Percentiles rank a stretch among this genome's conserved stretches.
Conservation (phyloP, 1,140 invertebrate genomes). For the Drosophila repleta region DNA sequence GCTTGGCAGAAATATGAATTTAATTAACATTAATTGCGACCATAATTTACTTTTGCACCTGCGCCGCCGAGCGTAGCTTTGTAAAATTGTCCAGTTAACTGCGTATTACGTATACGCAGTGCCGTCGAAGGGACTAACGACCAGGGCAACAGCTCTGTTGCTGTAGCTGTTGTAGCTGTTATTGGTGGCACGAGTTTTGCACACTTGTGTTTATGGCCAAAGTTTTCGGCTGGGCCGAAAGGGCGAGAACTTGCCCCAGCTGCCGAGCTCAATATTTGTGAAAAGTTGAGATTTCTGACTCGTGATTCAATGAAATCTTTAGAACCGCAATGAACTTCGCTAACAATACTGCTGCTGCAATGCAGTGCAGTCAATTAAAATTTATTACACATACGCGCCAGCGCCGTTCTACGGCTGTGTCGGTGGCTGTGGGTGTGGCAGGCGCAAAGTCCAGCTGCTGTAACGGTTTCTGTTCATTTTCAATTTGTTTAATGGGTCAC, state of each 20-base stretch:
- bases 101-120: slow-evolving; percentile 69
- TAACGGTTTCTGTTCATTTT: slow-evolving; percentile 52
- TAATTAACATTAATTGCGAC: slow-evolving; percentile 77
- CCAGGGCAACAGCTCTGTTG: slow-evolving; percentile 28
- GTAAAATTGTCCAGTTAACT: slow-evolving; percentile 70
- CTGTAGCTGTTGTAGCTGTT: slow-evolving; percentile 17
- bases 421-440: too few species aligned
- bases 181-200: slow-evolving; percentile 36
- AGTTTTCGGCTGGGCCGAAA: slow-evolving; percentile 53
- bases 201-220: slow-evolving; percentile 69
- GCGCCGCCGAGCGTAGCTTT: slow-evolving; percentile 36
- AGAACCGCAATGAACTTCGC: slow-evolving; percentile 55
- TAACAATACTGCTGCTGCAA: slow-evolving; percentile 62
- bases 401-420: too few species aligned
- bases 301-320: slow-evolving; percentile 64
- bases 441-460: slow-evolving; percentile 31
- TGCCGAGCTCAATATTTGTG: slow-evolving; percentile 23
- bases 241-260: slow-evolving; percentile 42
- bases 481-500: slow-evolving; percentile 81
- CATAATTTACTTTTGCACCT: slow-evolving; percentile 71
- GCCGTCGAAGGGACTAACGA: slow-evolving; percentile 30
- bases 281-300: slow-evolving; percentile 59
- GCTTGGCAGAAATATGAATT: slow-evolving; percentile 71
- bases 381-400: slow-evolving; percentile 77
- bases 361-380: slow-evolving; percentile 76